Evolutionary conservation across 2,113 vertebrate species (phyloP).

Genomic region (Platysteira castanea): DNA sequence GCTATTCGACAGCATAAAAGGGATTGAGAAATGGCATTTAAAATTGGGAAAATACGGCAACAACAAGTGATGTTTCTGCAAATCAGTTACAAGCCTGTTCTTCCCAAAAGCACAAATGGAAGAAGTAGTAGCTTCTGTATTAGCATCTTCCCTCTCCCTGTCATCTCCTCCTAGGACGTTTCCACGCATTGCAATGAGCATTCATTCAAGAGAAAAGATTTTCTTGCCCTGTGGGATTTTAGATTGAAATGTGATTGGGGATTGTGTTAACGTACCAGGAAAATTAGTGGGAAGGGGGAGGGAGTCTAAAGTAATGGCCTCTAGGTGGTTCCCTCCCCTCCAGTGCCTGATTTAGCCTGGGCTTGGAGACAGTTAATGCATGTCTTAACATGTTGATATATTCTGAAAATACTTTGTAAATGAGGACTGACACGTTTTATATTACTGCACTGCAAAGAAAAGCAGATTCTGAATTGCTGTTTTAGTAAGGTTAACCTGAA

Average conservation of each 20-base stretch:
- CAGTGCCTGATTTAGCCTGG: not conserved
- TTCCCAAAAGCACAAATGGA: not conserved
- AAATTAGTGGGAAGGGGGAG: not conserved
- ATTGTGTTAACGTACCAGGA: not conserved
- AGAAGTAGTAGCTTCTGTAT: not conserved
- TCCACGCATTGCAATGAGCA: not conserved
- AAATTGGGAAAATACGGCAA: not conserved
- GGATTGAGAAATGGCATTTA: not conserved
- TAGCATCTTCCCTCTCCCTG: not conserved
- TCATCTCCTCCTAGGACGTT: not conserved
- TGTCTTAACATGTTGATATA: not conserved
- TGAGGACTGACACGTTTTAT: not conserved
- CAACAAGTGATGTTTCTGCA: not conserved
- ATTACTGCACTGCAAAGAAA: not conserved
- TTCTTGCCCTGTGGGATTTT: not conserved
- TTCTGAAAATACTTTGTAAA: not conserved
- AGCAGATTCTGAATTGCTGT: not conserved
- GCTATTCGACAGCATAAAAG: not conserved
- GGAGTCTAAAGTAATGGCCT: not conserved
- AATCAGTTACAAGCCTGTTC: not conserved
- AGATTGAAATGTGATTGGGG: not conserved
- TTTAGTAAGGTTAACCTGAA: not conserved
- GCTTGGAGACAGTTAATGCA: not conserved
- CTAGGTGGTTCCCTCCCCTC: not conserved
- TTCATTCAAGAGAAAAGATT: not conserved